These are phyloP conservation scores for Psilanteris sp. DNA, from an alignment of 1,140 invertebrate species.

Conservation along the genomic window DNA sequence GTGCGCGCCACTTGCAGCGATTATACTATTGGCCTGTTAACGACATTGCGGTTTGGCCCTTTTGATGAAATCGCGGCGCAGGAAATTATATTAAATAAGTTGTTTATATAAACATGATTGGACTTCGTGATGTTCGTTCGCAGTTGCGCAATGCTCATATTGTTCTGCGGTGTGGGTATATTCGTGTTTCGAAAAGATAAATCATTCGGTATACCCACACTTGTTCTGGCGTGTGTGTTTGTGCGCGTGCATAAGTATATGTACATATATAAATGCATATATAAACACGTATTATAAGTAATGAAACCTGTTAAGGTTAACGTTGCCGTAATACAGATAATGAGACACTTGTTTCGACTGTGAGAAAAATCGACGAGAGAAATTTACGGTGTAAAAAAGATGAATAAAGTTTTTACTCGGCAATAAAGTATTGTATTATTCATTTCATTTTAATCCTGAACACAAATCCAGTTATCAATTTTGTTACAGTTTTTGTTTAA, in stretches of 20 bases:
- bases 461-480: no score
- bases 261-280: no score
- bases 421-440: no score
- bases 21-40: conserved; percentile 46
- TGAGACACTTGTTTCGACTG: conserved; percentile 2
- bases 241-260: no score
- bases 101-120: conserved; percentile 20
- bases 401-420: no score
- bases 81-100: conserved; percentile 37
- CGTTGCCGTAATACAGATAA: no score
- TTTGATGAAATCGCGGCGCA: conserved; percentile 19
- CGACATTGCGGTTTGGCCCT: conserved; percentile 13
- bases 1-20: conserved; percentile 21
- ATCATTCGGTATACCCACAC: no score
- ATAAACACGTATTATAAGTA: no score
- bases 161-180: conserved; percentile 8
- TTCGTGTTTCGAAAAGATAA: conserved; percentile 17
- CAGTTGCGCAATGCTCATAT: conserved; percentile 22
- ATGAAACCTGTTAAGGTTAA: conserved; percentile 13
- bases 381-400: no score
- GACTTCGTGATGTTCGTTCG: conserved; percentile 11
- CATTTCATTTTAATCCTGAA: no score
- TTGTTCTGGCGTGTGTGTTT: no score
- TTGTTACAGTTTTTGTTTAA: no score
- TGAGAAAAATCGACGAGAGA: conserved; percentile 13